Conservation (phyloP, 2,888 invertebrate species). For the Sarcophaga rosellei region DNA sequence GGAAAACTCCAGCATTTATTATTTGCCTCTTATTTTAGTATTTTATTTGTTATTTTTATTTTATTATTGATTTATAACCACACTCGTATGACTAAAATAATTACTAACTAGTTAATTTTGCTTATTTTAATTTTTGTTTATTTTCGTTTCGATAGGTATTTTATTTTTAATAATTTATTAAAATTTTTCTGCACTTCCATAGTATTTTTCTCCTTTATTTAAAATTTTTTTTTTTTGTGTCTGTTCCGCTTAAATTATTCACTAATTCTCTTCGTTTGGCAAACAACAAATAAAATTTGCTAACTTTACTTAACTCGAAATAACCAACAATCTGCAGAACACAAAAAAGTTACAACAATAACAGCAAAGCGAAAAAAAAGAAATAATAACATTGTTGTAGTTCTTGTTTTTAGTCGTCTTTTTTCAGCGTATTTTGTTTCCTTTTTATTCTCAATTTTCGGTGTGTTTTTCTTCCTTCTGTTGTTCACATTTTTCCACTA, state of each 20-base stretch:
- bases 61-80: constrained; percentile 3
- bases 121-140: constrained; percentile 23
- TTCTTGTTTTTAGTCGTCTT: neutral
- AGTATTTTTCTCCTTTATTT: constrained; percentile 35
- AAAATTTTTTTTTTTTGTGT: neutral
- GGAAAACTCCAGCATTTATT: neutral
- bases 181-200: constrained; percentile 16
- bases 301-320: constrained; percentile 79
- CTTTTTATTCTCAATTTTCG: constrained; percentile 39
- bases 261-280: constrained; percentile 75
- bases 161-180: constrained; percentile 20
- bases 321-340: constrained; percentile 71
- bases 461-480: constrained; percentile 25
- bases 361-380: neutral
- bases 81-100: constrained; percentile 21
- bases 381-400: neutral
- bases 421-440: constrained; percentile 27
- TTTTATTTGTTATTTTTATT: neutral
- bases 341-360: constrained; percentile 23
- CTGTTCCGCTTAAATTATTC: constrained; percentile 74
- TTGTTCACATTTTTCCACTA: constrained; percentile 50
- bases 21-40: neutral
- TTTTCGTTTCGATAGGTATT: constrained; percentile 29
- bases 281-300: constrained; percentile 75
- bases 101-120: constrained; percentile 6